Conservation (phyloP, 2,888 invertebrate genomes). For the Carcina quercana region DNA sequence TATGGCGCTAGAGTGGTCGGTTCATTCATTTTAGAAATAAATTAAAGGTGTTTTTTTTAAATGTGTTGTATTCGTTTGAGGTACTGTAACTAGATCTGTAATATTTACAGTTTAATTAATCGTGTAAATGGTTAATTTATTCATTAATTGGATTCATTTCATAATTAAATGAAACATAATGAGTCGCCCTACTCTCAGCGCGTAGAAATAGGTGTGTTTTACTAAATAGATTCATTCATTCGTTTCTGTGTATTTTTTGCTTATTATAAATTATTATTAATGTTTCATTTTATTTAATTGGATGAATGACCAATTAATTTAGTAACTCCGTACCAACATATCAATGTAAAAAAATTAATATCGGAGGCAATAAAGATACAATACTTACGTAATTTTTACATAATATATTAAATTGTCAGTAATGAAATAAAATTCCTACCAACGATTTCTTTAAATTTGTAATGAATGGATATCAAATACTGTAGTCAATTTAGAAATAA, state of each 20-base stretch:
- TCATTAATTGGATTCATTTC: conserved; percentile 7
- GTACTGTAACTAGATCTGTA: too few relatives aligned
- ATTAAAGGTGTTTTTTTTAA: too few relatives aligned
- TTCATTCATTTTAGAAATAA: conserved; percentile 12
- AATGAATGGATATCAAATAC: conserved; percentile 25
- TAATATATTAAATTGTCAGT: conserved; percentile 16
- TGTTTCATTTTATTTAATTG: conserved; percentile 17
- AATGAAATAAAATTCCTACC: conserved; percentile 9
- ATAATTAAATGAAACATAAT: conserved; percentile 9
- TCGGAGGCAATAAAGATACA: conserved; percentile 56
- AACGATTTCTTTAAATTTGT: conserved; percentile 13
- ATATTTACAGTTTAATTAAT: too few relatives aligned
- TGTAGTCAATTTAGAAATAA: conserved; percentile 68
- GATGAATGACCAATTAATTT: conserved; percentile 32
- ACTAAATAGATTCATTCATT: conserved; percentile 15
- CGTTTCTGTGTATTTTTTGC: too few relatives aligned
- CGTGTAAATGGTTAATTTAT: background rate
- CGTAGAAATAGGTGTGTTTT: conserved; percentile 28
- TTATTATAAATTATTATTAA: too few relatives aligned
- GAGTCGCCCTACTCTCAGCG: conserved; percentile 16
- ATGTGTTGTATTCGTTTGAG: too few relatives aligned
- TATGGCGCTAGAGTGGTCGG: conserved; percentile 15
- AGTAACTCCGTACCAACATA: conserved; percentile 56
- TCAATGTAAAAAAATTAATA: conserved; percentile 48
- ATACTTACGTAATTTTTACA: conserved; percentile 24